phyloP scores from a whole-genome alignment of 2,113 vertebrate species.

The Grantiella picta region DNA sequence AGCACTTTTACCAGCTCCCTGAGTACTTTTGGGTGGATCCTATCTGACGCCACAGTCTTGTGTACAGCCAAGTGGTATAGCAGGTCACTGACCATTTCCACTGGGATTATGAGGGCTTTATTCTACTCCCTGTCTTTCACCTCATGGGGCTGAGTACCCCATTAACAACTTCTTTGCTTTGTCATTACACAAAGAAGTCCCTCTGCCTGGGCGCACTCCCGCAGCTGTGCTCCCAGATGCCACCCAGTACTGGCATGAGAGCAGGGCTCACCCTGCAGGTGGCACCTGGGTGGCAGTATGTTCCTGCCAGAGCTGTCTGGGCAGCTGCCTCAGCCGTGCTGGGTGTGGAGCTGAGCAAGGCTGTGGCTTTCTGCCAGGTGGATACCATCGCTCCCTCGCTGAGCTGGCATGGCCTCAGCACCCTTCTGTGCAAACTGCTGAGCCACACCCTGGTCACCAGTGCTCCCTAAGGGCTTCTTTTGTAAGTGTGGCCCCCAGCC shows the following conservation, averaged over 20 bases:
- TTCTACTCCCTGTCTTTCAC: background rate
- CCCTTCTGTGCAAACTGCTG: background rate
- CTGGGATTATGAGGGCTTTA: background rate
- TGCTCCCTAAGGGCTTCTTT: background rate
- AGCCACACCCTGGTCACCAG: background rate
- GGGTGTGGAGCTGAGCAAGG: background rate
- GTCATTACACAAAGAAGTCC: background rate
- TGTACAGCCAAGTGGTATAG: background rate
- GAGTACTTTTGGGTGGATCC: background rate
- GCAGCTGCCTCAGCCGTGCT: background rate
- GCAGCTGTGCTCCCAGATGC: background rate
- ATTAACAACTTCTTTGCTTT: background rate
- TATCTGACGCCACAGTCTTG: background rate
- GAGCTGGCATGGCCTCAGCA: background rate
- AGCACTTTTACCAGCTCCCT: background rate
- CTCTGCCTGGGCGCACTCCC: background rate
- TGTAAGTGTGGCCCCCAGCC: background rate
- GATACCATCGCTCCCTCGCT: rapidly evolving
- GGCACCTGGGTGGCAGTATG: background rate
- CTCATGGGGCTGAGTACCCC: background rate
- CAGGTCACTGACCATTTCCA: background rate
- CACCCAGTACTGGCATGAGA: background rate
- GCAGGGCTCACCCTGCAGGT: background rate
- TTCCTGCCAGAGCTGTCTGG: background rate
- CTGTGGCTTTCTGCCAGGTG: background rate